Conservation (phyloP, 1,140 invertebrate genomes). For the Zaprionus vittiger region DNA sequence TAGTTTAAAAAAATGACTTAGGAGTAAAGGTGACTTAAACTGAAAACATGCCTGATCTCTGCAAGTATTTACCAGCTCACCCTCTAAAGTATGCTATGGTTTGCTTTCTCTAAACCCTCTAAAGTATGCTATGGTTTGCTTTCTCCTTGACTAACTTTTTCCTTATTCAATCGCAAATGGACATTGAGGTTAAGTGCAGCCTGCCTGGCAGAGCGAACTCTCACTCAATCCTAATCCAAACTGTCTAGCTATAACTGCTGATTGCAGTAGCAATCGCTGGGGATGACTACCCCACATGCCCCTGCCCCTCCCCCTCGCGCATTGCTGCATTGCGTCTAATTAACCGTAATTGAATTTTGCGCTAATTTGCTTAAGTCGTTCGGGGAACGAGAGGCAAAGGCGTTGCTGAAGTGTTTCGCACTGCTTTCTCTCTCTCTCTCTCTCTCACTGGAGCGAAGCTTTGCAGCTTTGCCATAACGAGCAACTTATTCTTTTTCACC, state of each 20-base stretch:
- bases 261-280: background rate
- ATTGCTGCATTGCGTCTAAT: constrained; percentile 55
- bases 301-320: background rate
- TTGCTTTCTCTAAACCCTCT: background rate
- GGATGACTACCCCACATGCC: background rate
- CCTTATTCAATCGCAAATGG: background rate
- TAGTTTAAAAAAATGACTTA: too few relatives aligned
- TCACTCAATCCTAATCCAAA: constrained; percentile 1
- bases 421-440: background rate
- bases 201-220: background rate
- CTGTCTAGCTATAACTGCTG: constrained; percentile 1
- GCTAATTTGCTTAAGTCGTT: constrained; percentile 69
- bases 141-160: background rate
- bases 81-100: background rate
- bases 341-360: constrained; percentile 72
- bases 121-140: too few relatives aligned
- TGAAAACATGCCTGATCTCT: too few relatives aligned
- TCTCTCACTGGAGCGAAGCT: background rate
- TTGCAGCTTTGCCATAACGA: constrained; percentile 21
- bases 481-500: constrained; percentile 9
- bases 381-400: constrained; percentile 1
- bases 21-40: too few relatives aligned
- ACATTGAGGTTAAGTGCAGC: background rate
- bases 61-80: background rate
- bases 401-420: constrained; percentile 24